Evolutionary conservation across 2,797 vertebrate genomes (phyloP).

Genomic region (Cyprinella venusta): DNA sequence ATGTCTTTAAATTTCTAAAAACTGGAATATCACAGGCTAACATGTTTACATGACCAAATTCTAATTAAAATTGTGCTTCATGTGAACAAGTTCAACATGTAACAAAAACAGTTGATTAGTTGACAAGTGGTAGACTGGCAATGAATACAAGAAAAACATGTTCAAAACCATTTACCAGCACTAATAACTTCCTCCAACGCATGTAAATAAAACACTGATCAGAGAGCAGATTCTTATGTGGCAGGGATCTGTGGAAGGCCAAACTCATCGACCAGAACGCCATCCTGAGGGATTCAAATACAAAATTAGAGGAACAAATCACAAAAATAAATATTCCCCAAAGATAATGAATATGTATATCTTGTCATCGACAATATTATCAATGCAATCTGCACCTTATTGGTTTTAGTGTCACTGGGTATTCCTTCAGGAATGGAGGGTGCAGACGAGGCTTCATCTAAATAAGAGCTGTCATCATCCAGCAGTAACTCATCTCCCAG

Average conservation of each 20-base stretch:
- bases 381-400: slow-evolving; percentile 82
- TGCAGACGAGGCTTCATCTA: slow-evolving; percentile 93
- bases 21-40: background rate
- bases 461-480: slow-evolving; percentile 95
- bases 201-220: slow-evolving; percentile 55
- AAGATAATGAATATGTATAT: background rate
- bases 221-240: slow-evolving; percentile 80
- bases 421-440: slow-evolving; percentile 94
- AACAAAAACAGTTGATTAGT: slow-evolving; percentile 12
- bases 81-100: slow-evolving; percentile 17
- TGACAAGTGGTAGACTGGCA: slow-evolving; percentile 65
- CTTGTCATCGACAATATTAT: background rate
- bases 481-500: slow-evolving; percentile 95
- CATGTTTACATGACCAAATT: background rate
- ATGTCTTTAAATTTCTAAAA: background rate
- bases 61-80: slow-evolving; percentile 22
- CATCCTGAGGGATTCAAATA: slow-evolving; percentile 81
- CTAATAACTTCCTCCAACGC: slow-evolving; percentile 62
- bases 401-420: slow-evolving; percentile 90
- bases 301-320: background rate
- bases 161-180: slow-evolving; percentile 23
- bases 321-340: background rate
- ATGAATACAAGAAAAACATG: slow-evolving; percentile 43
- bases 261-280: slow-evolving; percentile 96
- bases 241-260: slow-evolving; percentile 97